Evolutionary conservation across 2,113 vertebrate genomes (phyloP).

Genomic region (Microcebus ravelobensis): DNA sequence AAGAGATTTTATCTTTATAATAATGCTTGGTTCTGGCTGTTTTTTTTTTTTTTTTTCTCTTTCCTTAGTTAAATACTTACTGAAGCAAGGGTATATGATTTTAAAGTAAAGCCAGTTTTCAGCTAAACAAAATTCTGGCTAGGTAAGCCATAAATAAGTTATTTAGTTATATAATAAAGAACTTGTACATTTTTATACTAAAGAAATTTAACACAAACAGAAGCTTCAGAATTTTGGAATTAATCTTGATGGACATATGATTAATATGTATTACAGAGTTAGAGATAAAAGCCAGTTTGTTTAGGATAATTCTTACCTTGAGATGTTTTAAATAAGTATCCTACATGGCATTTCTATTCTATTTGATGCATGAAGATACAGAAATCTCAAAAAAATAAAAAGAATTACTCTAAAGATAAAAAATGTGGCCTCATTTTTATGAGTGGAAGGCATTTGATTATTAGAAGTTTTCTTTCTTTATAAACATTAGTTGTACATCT

Average conservation of each 20-base stretch:
- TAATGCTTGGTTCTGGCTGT: neutral
- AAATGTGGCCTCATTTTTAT: neutral
- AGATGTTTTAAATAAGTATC: neutral
- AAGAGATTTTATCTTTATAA: neutral
- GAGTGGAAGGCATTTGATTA: neutral
- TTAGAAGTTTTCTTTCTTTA: slow-evolving; percentile 36
- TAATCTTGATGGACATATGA: neutral
- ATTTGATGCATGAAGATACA: neutral
- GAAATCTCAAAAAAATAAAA: neutral
- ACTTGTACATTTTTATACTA: neutral
- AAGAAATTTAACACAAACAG: neutral
- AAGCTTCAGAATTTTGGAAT: neutral
- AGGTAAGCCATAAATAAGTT: neutral
- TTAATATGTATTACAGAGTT: neutral
- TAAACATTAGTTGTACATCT: neutral
- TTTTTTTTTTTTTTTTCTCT: neutral
- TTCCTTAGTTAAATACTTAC: neutral
- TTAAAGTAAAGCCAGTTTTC: neutral
- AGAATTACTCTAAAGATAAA: neutral
- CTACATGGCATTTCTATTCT: neutral
- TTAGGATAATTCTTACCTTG: neutral
- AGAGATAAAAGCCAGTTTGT: neutral
- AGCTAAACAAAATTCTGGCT: neutral
- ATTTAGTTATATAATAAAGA: neutral
- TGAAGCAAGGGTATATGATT: neutral